These are phyloP conservation scores for Plebejus anna DNA, from an alignment of 2,888 invertebrate species.

Conservation along the genomic window DNA sequence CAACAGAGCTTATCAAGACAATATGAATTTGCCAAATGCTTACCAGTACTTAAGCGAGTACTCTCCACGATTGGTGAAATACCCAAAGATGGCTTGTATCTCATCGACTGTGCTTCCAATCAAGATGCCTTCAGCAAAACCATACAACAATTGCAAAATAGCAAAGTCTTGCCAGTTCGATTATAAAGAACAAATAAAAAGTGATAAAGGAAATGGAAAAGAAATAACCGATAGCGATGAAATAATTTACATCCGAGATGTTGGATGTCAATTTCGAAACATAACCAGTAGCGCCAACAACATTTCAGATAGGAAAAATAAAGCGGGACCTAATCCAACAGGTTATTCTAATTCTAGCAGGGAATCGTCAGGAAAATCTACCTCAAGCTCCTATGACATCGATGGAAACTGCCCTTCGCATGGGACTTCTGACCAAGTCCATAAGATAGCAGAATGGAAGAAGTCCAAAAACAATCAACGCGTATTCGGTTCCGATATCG, in stretches of 20 bases:
- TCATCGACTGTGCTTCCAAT: slow-evolving; percentile 44
- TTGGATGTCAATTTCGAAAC: slow-evolving; percentile 65
- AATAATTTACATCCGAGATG: slow-evolving; percentile 65
- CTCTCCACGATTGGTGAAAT: slow-evolving; percentile 44
- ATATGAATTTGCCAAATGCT: slow-evolving; percentile 48
- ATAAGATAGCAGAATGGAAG: slow-evolving; percentile 43
- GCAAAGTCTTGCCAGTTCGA: slow-evolving; percentile 65
- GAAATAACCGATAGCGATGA: slow-evolving; percentile 44
- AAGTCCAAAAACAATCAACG: not conserved
- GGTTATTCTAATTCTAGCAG: slow-evolving; percentile 41
- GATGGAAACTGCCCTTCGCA: slow-evolving; percentile 53
- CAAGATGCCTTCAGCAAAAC: slow-evolving; percentile 40
- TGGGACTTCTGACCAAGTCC: slow-evolving; percentile 40
- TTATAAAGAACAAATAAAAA: slow-evolving; percentile 43
- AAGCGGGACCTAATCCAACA: not conserved
- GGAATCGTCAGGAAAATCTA: slow-evolving; percentile 45
- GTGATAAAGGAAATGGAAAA: slow-evolving; percentile 29
- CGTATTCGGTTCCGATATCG: not conserved
- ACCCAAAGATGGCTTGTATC: slow-evolving; percentile 44
- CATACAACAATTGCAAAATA: slow-evolving; percentile 45
- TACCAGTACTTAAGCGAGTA: slow-evolving; percentile 47
- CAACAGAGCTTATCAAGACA: slow-evolving; percentile 45
- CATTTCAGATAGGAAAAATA: slow-evolving; percentile 44
- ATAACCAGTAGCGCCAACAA: slow-evolving; percentile 45
- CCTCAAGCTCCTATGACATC: slow-evolving; percentile 49